Conservation (phyloP, 2,113 vertebrate species). For the Leptocoma aspasia region DNA sequence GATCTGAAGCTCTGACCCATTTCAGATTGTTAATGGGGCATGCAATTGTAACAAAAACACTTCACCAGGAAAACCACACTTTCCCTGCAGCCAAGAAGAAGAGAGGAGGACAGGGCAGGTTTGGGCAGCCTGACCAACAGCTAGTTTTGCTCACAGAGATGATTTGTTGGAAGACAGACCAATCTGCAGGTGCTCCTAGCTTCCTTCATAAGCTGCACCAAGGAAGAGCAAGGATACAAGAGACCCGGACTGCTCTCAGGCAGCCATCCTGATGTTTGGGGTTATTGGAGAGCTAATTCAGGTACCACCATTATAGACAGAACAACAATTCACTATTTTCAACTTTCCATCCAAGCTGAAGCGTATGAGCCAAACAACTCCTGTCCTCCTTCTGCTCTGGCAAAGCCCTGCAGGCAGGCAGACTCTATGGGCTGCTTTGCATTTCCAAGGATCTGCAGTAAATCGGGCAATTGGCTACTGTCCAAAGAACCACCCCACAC, state of each 20-base stretch:
- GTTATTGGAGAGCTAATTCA: background rate
- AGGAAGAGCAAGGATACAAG: background rate
- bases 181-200: background rate
- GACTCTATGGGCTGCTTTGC: background rate
- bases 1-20: constrained; percentile 3
- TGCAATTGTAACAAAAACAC: background rate
- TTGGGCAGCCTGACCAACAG: background rate
- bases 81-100: background rate
- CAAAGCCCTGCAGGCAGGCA: background rate
- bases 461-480: background rate
- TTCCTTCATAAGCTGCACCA: background rate
- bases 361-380: accelerated
- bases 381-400: background rate
- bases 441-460: background rate
- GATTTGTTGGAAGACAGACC: background rate
- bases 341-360: background rate
- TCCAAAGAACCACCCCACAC: background rate
- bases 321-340: background rate
- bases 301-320: background rate
- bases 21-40: background rate
- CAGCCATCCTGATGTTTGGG: background rate
- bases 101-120: background rate
- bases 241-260: background rate
- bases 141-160: background rate
- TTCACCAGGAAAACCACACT: background rate